Conservation (phyloP, 2,888 invertebrate genomes). For the Cosmia pyralina region DNA sequence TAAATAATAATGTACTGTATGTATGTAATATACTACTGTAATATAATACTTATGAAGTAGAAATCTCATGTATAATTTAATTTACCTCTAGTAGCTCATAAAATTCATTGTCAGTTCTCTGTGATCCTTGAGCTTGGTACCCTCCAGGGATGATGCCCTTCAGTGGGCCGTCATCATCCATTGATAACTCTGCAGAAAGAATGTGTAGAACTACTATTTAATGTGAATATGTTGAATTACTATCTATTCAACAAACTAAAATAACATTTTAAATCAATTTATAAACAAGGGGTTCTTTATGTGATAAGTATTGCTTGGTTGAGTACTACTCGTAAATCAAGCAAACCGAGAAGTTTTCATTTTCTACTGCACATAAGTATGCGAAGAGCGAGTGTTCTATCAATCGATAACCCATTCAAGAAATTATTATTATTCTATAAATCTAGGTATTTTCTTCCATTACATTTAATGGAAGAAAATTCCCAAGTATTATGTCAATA, state of each 20-base stretch:
- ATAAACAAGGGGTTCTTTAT: background rate
- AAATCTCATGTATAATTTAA: background rate
- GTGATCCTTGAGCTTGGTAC: conserved; percentile 67
- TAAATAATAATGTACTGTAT: background rate
- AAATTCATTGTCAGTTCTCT: conserved; percentile 33
- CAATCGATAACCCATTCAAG: background rate
- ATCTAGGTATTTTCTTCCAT: background rate
- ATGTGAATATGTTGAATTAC: no score
- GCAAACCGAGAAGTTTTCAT: background rate
- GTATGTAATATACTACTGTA: no score
- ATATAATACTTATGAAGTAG: no score
- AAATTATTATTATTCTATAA: no score
- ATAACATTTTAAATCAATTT: background rate
- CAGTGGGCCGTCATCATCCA: conserved; percentile 43
- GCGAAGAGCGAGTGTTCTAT: background rate
- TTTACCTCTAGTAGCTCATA: conserved; percentile 53
- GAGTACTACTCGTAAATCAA: background rate
- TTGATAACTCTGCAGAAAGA: conserved; percentile 50
- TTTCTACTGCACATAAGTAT: background rate
- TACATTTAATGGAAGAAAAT: no score
- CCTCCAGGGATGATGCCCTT: conserved; percentile 64
- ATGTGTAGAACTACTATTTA: no score
- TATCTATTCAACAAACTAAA: no score
- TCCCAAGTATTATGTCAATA: no score
- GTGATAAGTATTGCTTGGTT: no score